Evolutionary conservation across 2,888 invertebrate species (phyloP), one percentile per base, ranked within the genome.

Genomic region (Trissoscelio sp.): DNA sequence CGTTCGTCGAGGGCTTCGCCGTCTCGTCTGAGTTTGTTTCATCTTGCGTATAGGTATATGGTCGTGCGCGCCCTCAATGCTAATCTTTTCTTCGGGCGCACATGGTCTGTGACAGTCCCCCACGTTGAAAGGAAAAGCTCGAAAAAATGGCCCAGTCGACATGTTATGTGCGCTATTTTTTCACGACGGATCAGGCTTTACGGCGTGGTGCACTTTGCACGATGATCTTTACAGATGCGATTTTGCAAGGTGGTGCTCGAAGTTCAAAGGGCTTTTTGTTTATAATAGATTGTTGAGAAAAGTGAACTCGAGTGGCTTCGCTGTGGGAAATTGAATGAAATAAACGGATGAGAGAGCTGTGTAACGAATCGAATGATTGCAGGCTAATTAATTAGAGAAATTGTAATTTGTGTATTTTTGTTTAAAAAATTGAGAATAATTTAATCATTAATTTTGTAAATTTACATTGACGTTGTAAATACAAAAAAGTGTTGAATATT

Each of bases 1-100:
- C 22, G 51, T 39, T 51, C 37, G 78, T 39, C 53, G 57, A 70
- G 70, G 64, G 70, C 48, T 78, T 78, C 67, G 64, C 14, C 24
- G 70, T 69, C 53, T 69, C 53, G 48, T 57, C 62, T 37, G 64
- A 53, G 12, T 67, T 69, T 77, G 22, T 42, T 42, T 11, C 37
- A 37, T 14, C 24, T 31, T 22, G n/a, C 55, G 20, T 14, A 34
- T 24, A 14, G 18, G n/a, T n/a, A n/a, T n/a, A n/a, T n/a, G n/a
- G n/a, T n/a, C n/a, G 46, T 20, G 51, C 51, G 44, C 64, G 12
- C 48, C 58, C 57, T 67, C 39, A 12, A 67, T 58, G 39, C n/a
- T 77, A 69, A 77, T 62, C 77, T 77, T 53, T 77, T 69, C 51
- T 60, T 20, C 31, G 39, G 20, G 34, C 14, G 37, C 62, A 44